Conservation (phyloP, 2,797 vertebrate species). For the Crenichthys baileyi region DNA sequence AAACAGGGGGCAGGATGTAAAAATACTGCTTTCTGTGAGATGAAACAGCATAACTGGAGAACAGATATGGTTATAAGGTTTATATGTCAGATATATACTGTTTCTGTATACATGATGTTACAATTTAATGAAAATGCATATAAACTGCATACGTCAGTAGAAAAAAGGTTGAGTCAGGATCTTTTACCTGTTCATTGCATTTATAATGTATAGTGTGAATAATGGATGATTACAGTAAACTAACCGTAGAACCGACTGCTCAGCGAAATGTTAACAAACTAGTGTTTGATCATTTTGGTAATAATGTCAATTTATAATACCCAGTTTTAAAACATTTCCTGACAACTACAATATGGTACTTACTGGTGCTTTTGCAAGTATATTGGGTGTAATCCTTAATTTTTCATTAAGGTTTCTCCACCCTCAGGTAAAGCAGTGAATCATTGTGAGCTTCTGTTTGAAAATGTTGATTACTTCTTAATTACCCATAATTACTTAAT, state of each 20-base stretch:
- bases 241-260: conserved; percentile 5
- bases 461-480: conserved; percentile 43
- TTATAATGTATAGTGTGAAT: neutral
- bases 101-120: neutral
- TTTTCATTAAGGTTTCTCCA: conserved; percentile 16
- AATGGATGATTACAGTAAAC: conserved; percentile 3
- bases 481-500: conserved; percentile 32
- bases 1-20: conserved; percentile 6
- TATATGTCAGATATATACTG: neutral
- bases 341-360: conserved; percentile 16
- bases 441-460: conserved; percentile 28
- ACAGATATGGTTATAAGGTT: neutral
- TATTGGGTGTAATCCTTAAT: conserved; percentile 10
- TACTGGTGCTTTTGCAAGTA: conserved; percentile 25
- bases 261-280: conserved; percentile 15
- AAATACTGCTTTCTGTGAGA: conserved; percentile 7
- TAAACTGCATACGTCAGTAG: neutral
- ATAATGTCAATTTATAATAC: conserved; percentile 24
- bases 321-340: neutral
- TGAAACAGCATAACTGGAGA: conserved; percentile 10
- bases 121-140: neutral
- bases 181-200: neutral
- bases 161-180: conserved; percentile 13
- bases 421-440: conserved; percentile 21
- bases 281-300: conserved; percentile 3